Evolutionary conservation across 2,797 vertebrate genomes (phyloP).

Genomic region (Clarias pachynema): DNA sequence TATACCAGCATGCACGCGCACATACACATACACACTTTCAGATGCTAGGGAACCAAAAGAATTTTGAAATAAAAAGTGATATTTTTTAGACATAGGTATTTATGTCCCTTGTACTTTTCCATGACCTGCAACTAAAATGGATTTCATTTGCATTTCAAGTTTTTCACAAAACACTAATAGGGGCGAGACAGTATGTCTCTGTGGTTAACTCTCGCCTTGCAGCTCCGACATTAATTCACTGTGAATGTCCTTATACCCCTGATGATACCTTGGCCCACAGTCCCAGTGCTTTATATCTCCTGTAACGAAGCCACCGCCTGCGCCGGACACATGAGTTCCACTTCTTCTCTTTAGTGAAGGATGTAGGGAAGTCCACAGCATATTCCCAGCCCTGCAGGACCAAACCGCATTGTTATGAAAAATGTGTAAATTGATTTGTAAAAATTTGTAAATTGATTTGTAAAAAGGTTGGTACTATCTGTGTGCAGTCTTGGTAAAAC

Average conservation of each 20-base stretch:
- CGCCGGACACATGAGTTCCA: constrained; percentile 99
- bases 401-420: background rate
- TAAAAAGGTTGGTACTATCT: background rate
- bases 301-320: constrained; percentile 94
- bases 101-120: background rate
- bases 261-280: constrained; percentile 86
- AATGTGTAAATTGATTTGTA: background rate
- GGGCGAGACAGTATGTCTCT: background rate
- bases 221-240: background rate
- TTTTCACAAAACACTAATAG: background rate
- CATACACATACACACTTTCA: background rate
- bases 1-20: constrained; percentile 5
- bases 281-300: constrained; percentile 89
- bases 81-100: background rate
- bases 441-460: background rate
- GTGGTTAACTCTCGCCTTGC: no score
- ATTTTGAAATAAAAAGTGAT: background rate
- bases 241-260: background rate
- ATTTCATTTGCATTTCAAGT: background rate
- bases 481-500: background rate
- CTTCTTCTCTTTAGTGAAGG: constrained; percentile 92
- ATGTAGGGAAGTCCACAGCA: constrained; percentile 93
- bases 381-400: constrained; percentile 90
- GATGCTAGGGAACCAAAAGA: background rate
- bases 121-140: background rate